Percentiles rank a stretch among this genome's conserved stretches.
Evolutionary conservation across 2,113 vertebrate species (phyloP).

Genomic region (Amblyopsis rosae): DNA sequence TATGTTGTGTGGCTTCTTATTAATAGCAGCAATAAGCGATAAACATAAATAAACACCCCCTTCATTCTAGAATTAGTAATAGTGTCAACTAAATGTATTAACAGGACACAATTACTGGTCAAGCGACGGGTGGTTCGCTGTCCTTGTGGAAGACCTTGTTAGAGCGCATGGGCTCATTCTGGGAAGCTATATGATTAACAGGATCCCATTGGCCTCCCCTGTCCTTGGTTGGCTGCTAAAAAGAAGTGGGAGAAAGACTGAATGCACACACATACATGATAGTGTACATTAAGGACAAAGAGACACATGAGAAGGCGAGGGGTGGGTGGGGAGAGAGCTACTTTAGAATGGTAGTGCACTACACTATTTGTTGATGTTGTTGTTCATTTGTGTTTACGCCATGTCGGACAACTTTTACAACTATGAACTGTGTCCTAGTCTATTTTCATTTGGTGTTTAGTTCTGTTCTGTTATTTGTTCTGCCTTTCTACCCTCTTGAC

Average conservation of each 20-base stretch:
- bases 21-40: no score
- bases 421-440: no score
- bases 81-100: slow-evolving; percentile 29
- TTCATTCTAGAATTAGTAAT: slow-evolving; percentile 9
- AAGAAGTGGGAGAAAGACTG: slow-evolving; percentile 21
- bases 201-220: slow-evolving; percentile 34
- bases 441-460: no score
- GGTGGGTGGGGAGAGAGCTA: no score
- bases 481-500: neutral
- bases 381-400: neutral
- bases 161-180: slow-evolving; percentile 33
- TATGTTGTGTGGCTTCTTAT: no score
- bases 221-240: slow-evolving; percentile 44
- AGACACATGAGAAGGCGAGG: neutral
- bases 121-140: no score
- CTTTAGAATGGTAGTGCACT: no score
- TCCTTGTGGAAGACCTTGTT: slow-evolving; percentile 36
- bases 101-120: slow-evolving; percentile 2
- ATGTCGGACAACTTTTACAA: neutral
- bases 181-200: slow-evolving; percentile 47
- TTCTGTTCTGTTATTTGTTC: neutral
- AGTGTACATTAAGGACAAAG: neutral
- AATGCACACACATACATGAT: neutral
- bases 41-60: neutral
- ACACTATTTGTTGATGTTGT: neutral